These are phyloP conservation scores for Xestia sexstrigata DNA, from an alignment of 2,888 invertebrate genomes.

Conservation along the genomic window DNA sequence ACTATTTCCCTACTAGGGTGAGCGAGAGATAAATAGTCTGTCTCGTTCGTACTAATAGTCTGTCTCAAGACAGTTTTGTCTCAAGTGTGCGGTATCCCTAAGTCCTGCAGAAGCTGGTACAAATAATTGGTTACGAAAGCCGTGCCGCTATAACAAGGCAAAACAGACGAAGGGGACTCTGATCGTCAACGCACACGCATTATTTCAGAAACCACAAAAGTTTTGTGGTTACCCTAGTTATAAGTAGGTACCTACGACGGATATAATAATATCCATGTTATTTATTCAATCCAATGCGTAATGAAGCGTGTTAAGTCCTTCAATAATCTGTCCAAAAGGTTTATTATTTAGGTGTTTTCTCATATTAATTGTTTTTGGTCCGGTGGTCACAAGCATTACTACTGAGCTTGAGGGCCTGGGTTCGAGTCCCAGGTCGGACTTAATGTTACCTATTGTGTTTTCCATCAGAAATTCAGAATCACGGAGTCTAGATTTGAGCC, in stretches of 20 bases:
- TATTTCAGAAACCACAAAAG: slow-evolving; percentile 19
- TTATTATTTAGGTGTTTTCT: background rate
- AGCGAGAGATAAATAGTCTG: too few species aligned
- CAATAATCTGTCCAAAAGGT: background rate
- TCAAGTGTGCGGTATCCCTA: too few species aligned
- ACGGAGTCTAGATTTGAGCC: too few species aligned
- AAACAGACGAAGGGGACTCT: background rate
- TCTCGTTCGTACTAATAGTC: too few species aligned
- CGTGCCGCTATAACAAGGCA: slow-evolving; percentile 15
- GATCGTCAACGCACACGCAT: background rate
- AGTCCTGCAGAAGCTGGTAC: slow-evolving; percentile 2
- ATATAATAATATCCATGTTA: background rate
- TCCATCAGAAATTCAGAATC: background rate
- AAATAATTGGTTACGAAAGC: slow-evolving; percentile 31
- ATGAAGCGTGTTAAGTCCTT: background rate
- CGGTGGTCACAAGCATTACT: background rate
- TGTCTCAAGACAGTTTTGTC: too few species aligned
- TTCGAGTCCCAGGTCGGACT: background rate
- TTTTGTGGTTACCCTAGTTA: slow-evolving; percentile 17
- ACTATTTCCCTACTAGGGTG: too few species aligned
- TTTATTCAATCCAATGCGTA: too few species aligned
- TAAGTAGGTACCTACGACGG: background rate
- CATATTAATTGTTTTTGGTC: background rate
- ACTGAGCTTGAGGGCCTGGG: background rate
- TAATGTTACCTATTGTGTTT: background rate